Percentiles rank a stretch among this genome's conserved stretches.
phyloP scores from a whole-genome alignment of 2,888 invertebrate genomes.

The Thyatira batis region DNA sequence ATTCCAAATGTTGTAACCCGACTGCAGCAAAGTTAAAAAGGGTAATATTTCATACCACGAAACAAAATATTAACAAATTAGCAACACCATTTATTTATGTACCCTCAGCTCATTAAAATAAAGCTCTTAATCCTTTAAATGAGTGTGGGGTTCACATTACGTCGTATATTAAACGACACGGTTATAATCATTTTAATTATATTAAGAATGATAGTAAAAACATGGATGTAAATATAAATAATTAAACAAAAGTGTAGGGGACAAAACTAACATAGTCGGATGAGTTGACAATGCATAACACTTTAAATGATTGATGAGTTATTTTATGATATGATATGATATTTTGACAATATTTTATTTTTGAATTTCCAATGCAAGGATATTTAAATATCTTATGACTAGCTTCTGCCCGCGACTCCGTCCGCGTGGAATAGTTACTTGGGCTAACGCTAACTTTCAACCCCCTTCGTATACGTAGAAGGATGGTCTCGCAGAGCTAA shows the following conservation, averaged over 20 bases:
- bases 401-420: too few species aligned
- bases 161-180: slow-evolving; percentile 29
- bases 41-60: neutral
- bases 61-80: slow-evolving; percentile 14
- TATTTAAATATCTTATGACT: too few species aligned
- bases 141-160: slow-evolving; percentile 34
- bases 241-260: neutral
- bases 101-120: slow-evolving; percentile 27
- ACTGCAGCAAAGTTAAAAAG: neutral
- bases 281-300: neutral
- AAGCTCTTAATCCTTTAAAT: slow-evolving; percentile 32
- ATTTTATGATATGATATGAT: too few species aligned
- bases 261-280: neutral
- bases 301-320: neutral
- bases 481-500: too few species aligned
- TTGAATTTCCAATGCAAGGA: too few species aligned
- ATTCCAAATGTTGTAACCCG: too few species aligned
- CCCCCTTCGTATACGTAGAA: too few species aligned
- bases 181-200: slow-evolving; percentile 40
- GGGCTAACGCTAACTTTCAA: too few species aligned
- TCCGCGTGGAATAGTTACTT: too few species aligned
- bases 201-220: slow-evolving; percentile 15
- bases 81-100: slow-evolving; percentile 10
- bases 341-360: too few species aligned
- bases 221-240: neutral